Percentiles rank a stretch among this genome's conserved stretches.
Evolutionary conservation across 2,888 invertebrate species (phyloP).

Genomic region (Arctia plantaginis): DNA sequence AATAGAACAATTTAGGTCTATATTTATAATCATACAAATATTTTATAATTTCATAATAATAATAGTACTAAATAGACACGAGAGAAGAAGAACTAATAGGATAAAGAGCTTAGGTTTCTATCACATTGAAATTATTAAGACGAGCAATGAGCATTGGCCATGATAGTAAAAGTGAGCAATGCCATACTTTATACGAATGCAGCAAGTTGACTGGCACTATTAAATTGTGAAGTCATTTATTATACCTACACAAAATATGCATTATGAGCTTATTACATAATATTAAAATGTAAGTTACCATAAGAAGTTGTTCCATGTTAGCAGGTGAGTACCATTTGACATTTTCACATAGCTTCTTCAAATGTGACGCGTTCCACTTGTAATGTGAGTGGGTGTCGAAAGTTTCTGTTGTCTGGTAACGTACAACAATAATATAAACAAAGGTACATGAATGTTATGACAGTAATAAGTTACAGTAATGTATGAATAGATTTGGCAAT

Average conservation of each 20-base stretch:
- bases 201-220: not conserved
- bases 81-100: not conserved
- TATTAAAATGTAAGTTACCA: slow-evolving; percentile 53
- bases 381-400: slow-evolving; percentile 86
- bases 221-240: not conserved
- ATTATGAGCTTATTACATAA: not conserved
- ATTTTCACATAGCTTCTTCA: slow-evolving; percentile 90
- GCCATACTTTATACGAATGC: not conserved
- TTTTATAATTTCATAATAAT: not conserved
- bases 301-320: slow-evolving; percentile 59
- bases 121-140: not conserved
- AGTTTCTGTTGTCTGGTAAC: slow-evolving; percentile 66
- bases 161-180: not conserved
- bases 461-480: not conserved
- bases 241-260: not conserved
- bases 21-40: not conserved
- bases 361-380: slow-evolving; percentile 91
- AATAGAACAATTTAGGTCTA: too few species aligned
- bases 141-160: not conserved
- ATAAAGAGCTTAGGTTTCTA: not conserved
- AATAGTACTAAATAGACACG: too few species aligned
- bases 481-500: too few species aligned
- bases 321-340: slow-evolving; percentile 87
- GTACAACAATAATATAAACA: not conserved
- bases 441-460: not conserved